These are phyloP conservation scores for Tyrophagus putrescentiae DNA, from an alignment of 1,140 invertebrate genomes.

Conservation along the genomic window DNA sequence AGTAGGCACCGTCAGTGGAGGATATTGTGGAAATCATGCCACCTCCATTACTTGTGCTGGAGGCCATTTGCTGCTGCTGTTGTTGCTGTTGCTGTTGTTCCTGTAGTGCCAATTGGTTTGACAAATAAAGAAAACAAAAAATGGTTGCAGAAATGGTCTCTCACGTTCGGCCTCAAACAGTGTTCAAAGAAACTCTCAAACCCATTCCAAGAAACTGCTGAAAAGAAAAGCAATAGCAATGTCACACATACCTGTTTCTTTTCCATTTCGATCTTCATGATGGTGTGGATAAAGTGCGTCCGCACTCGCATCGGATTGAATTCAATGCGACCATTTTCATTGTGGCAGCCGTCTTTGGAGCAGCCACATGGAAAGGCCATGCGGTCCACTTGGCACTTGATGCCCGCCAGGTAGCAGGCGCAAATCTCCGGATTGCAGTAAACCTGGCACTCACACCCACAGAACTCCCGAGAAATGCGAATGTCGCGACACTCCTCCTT, in stretches of 20 bases:
- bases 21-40: too few species aligned
- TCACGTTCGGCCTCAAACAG: too few species aligned
- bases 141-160: neutral
- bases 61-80: neutral
- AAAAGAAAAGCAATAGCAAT: neutral
- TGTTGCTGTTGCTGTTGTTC: slow-evolving; percentile 5
- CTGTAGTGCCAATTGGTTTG: neutral
- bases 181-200: neutral
- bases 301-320: slow-evolving; percentile 87
- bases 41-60: neutral
- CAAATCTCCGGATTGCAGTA: slow-evolving; percentile 88
- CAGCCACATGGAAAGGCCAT: slow-evolving; percentile 93
- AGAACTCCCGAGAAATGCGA: slow-evolving; percentile 75
- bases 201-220: neutral
- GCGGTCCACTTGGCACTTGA: slow-evolving; percentile 90
- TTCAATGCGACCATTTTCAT: slow-evolving; percentile 78
- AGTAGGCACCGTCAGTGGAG: too few species aligned
- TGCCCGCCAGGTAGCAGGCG: slow-evolving; percentile 78
- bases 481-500: slow-evolving; percentile 89
- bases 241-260: slow-evolving; percentile 47
- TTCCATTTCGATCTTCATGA: slow-evolving; percentile 84
- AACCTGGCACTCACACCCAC: slow-evolving; percentile 85
- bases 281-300: slow-evolving; percentile 92
- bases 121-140: neutral
- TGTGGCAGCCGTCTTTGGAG: slow-evolving; percentile 79